These are phyloP conservation scores for Aethes cnicana DNA, from an alignment of 2,888 invertebrate genomes.

Conservation along the genomic window DNA sequence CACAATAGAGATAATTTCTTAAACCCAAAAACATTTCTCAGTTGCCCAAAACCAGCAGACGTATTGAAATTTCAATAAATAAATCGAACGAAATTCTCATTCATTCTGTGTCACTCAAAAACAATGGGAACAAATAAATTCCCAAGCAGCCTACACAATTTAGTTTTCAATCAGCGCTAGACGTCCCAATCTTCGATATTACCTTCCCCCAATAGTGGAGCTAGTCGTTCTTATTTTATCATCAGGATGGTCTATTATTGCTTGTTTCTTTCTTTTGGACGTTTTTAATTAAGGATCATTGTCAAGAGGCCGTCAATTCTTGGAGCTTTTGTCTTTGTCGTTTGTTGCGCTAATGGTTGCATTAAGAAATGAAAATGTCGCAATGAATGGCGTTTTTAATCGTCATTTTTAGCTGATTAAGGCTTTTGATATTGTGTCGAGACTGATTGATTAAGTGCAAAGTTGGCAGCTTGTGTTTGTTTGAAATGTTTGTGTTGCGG, in stretches of 20 bases:
- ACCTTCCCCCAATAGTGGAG: slow-evolving; percentile 58
- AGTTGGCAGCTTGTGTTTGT: slow-evolving; percentile 9
- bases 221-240: too few relatives aligned
- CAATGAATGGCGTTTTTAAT: slow-evolving; percentile 21
- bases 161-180: slow-evolving; percentile 26
- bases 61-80: neutral
- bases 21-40: too few relatives aligned
- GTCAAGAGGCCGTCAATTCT: slow-evolving; percentile 59
- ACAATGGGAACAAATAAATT: slow-evolving; percentile 6
- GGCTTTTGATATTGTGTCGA: slow-evolving; percentile 29
- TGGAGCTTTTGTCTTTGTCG: slow-evolving; percentile 60
- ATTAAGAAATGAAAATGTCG: slow-evolving; percentile 58
- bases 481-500: neutral
- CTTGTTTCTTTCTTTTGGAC: too few relatives aligned
- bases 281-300: slow-evolving; percentile 78
- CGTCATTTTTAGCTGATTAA: slow-evolving; percentile 40
- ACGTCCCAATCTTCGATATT: slow-evolving; percentile 34
- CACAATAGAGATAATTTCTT: too few relatives aligned
- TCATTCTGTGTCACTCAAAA: neutral
- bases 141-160: slow-evolving; percentile 5
- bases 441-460: slow-evolving; percentile 24
- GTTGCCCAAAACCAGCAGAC: too few relatives aligned
- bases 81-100: too few relatives aligned
- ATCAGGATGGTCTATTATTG: too few relatives aligned
- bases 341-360: slow-evolving; percentile 50